Evolutionary conservation across 1,140 invertebrate species (phyloP), one percentile per base, ranked within the genome.

Genomic region (Drosophila pallidifrons): DNA sequence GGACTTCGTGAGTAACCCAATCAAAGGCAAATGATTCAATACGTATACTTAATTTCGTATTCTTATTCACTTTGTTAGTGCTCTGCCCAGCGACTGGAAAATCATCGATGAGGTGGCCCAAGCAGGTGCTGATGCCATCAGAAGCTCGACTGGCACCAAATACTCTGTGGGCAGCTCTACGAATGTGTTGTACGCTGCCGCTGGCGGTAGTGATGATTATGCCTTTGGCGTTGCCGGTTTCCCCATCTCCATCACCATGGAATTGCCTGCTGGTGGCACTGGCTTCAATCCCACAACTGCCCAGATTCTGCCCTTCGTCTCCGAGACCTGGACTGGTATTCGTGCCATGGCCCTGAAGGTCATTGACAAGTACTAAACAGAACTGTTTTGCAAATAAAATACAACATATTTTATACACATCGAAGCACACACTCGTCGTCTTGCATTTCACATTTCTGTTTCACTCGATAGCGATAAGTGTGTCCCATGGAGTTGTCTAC

Each of bases 301-400:
- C 0, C 94, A 96, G 77, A 96, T 97, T 16, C 15, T 90, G 35
- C 92, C 93, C 25, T 93, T 94, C 35, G 93, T 94, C 5, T 91
- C 93, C n/a, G 97, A 98, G 93, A 97, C 97, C 3, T 97, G 96
- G 94, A 94, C 95, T 59, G 95, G 95, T n/a, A 94, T 97, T 58
- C 73, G 83, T 47, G 91, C 91, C 65, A 92, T 92, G 91, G 91
- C 88, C 52, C 16, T 82, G 58, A 75, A 73, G 59, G 88, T 92
- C 10, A 68, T 75, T 10, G 35, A 77, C 1, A 92, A 91, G 16
- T 92, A 82, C 79, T 90, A 90, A 64, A 20, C 52, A 82, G 67
- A 51, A 7, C 11, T 13, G 13, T 8, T 0, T 28, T 38, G 28
- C 30, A 74, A 74, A 60, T 60, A 74, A 74, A 69, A 64, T 11